A percentile compares a stretch with the other conserved stretches of the same genome.
These are phyloP conservation scores for Taurulus bubalis DNA, from an alignment of 2,113 vertebrate species.

Conservation along the genomic window DNA sequence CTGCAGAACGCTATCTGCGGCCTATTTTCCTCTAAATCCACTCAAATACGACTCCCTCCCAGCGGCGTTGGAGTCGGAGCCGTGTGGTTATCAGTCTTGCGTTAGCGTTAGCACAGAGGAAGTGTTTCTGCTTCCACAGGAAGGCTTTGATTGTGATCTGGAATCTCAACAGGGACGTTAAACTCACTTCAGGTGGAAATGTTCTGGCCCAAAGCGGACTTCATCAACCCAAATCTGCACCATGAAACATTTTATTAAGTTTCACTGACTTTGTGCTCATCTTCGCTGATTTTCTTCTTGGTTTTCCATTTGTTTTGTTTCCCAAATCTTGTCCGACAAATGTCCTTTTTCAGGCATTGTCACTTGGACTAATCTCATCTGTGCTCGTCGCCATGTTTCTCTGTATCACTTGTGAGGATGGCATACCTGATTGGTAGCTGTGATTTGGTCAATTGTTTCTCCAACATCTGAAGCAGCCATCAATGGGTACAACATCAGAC, in stretches of 20 bases:
- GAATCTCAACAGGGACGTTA: neutral
- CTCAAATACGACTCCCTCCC: conserved; percentile 54
- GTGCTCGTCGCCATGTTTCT: too few species aligned
- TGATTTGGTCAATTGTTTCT: conserved; percentile 21
- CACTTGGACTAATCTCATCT: too few species aligned
- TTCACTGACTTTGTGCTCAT: neutral
- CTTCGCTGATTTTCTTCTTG: neutral
- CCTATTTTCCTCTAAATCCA: conserved; percentile 58
- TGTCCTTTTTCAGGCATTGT: too few species aligned
- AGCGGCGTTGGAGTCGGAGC: conserved; percentile 33
- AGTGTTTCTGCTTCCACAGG: conserved; percentile 7
- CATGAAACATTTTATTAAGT: neutral
- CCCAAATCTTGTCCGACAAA: too few species aligned
- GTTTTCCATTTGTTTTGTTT: too few species aligned
- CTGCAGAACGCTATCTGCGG: conserved; percentile 69
- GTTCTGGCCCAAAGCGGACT: neutral
- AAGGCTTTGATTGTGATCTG: neutral
- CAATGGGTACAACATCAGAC: neutral
- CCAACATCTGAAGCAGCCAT: neutral
- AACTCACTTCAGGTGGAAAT: neutral
- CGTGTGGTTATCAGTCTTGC: conserved; percentile 18
- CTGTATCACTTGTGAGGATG: too few species aligned
- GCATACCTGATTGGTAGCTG: neutral
- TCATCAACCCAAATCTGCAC: neutral
- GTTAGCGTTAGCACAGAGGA: conserved; percentile 10